Base-by-base conservation (phyloP, 2,113 vertebrate genomes). In the Chaetops frenatus region DNA sequence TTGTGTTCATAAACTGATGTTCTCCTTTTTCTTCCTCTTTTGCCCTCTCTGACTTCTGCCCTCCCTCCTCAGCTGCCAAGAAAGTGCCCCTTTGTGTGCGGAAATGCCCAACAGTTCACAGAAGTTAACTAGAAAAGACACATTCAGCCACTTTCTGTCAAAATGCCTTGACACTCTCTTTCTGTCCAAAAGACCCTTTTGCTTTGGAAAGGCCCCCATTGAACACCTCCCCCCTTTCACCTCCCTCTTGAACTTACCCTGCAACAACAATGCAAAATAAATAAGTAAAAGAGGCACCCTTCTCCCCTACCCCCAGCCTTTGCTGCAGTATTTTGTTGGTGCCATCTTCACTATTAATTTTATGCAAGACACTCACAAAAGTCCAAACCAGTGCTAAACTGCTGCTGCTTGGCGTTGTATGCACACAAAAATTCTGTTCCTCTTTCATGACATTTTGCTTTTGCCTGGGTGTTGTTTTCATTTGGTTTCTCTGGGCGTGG, bases 1-100 rank as follows among this genome's bases (percentile, higher is more conserved):
- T 97, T 96, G 81, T 87, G 97, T 97, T 98, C 97, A 96, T 96
- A 98, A 98, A 96, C 81, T 82, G 88, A 86, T 88, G 74, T 89
- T 95, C 93, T 94, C 95, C 81, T 95, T 97, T 96, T 95, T 95
- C 88, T 96, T 94, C 83, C 91, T 79, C 91, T 87, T 92, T 69
- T 97, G 95, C 96, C 92, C 94, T 96, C 92, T 92, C 80, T 96
- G 97, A 98, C 97, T 97, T 97, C 84, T 97, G 94, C 79, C 94
- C 95, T 97, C 65, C 19, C 86, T 91, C 78, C 70, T 90, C 76
- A 51, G 84, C 90, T 95, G 82, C 95, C 96, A 89, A 94, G 97
- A 98, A 97, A 98, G 84, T 97, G 95, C 88, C 92, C 81, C 80
- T 97, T 97, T 98, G 95, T 98, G 90, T 86, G 78, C 2, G 2